Evolutionary conservation across 2,113 vertebrate genomes (phyloP).

Genomic region (Furnarius figulus): DNA sequence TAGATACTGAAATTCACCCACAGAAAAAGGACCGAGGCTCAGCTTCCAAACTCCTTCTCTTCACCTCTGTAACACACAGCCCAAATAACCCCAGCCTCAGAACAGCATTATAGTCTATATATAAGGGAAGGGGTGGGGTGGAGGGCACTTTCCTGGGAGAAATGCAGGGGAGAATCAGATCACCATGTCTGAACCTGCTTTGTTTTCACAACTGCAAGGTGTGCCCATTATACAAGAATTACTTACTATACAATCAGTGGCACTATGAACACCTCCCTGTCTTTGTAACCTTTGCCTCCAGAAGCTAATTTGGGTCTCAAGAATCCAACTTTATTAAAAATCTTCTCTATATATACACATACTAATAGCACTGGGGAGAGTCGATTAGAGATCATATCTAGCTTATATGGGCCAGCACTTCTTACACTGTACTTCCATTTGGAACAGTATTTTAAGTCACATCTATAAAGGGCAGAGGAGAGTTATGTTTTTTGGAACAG

Average conservation of each 20-base stretch:
- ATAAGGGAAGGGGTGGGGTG: background rate
- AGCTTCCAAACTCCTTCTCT: background rate
- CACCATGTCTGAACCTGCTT: background rate
- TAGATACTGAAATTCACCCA: background rate
- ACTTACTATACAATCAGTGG: background rate
- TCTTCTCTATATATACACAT: slow-evolving; percentile 18
- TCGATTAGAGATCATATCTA: background rate
- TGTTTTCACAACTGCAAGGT: slow-evolving; percentile 8
- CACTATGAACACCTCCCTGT: background rate
- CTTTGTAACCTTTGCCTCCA: background rate
- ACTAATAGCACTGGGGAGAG: background rate
- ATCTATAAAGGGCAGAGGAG: background rate
- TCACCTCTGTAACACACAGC: background rate
- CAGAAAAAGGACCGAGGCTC: background rate
- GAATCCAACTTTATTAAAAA: background rate
- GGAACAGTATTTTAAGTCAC: background rate
- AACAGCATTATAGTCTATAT: background rate
- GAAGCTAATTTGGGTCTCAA: background rate
- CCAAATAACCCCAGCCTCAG: background rate
- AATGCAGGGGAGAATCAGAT: background rate
- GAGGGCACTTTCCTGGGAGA: background rate
- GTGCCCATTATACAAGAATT: background rate
- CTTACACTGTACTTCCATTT: background rate
- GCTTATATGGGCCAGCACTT: slow-evolving; percentile 17
- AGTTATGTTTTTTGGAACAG: background rate